These are phyloP conservation scores for Oryzias dopingdopingensis DNA, from an alignment of 2,797 vertebrate genomes.

Conservation along the genomic window DNA sequence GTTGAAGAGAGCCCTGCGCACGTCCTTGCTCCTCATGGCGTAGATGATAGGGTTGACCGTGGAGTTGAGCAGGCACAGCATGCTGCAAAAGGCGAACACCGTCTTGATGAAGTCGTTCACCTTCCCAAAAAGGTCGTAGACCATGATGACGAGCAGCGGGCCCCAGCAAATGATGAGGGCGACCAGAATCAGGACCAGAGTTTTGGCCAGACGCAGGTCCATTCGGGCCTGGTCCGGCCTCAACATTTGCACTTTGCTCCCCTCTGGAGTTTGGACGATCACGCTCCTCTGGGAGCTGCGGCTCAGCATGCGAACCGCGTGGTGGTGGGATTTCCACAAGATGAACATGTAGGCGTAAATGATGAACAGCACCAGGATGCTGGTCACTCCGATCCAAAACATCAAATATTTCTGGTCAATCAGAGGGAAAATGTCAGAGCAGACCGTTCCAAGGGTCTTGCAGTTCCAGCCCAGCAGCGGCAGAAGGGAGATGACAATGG, in stretches of 20 bases:
- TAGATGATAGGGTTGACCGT: constrained; percentile 98
- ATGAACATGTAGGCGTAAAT: constrained; percentile 99
- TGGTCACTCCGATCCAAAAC: constrained; percentile 98
- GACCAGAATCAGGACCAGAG: constrained; percentile 94
- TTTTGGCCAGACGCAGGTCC: constrained; percentile 98
- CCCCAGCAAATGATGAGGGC: constrained; percentile 99
- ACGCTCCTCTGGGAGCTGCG: constrained; percentile 94
- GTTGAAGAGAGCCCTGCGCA: constrained; percentile 91
- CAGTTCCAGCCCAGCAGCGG: constrained; percentile 99
- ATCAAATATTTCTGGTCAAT: constrained; percentile 95
- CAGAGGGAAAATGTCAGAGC: constrained; percentile 97
- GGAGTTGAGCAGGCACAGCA: constrained; percentile 97
- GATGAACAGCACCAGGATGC: constrained; percentile 90
- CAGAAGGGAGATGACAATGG: constrained; percentile 90
- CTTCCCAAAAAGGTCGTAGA: constrained; percentile 95
- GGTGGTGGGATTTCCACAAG: constrained; percentile 97
- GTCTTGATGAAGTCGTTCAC: constrained; percentile 96
- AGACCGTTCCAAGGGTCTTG: constrained; percentile 90
- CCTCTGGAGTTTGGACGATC: constrained; percentile 89
- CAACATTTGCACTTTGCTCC: constrained; percentile 92
- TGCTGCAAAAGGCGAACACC: constrained; percentile 96
- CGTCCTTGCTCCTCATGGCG: constrained; percentile 96
- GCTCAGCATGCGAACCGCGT: constrained; percentile 94
- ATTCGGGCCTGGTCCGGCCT: constrained; percentile 94
- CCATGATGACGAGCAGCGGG: constrained; percentile 96